phyloP scores from a whole-genome alignment of 2,888 invertebrate genomes.

The Vannuccia rotundouncinata region DNA sequence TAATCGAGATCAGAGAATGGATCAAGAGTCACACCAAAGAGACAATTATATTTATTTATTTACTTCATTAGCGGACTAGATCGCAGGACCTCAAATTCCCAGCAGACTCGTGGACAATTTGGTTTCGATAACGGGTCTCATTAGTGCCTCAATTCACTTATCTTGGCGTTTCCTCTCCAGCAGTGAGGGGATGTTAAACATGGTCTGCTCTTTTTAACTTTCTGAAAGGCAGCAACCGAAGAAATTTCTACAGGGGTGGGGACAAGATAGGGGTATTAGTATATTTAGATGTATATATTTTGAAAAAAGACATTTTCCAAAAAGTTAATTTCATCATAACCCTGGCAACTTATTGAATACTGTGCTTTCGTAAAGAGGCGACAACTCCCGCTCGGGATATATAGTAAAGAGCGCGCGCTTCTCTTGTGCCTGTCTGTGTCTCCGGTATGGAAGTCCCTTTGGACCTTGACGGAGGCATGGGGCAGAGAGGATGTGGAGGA shows the following conservation, averaged over 20 bases:
- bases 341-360: not conserved
- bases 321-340: constrained; percentile 24
- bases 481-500: not conserved
- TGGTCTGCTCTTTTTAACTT: not conserved
- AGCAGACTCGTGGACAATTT: not conserved
- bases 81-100: not conserved
- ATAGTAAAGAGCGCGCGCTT: not conserved
- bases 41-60: constrained; percentile 15
- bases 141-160: constrained; percentile 11
- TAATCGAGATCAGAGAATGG: not conserved
- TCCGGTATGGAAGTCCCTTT: not conserved
- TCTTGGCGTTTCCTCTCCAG: not conserved
- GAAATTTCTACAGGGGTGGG: not conserved
- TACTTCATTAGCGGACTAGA: constrained; percentile 2
- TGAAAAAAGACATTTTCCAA: not conserved
- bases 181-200: not conserved
- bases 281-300: not conserved
- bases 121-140: constrained; percentile 14
- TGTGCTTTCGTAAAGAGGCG: not conserved
- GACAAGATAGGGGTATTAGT: not conserved
- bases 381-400: not conserved
- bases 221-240: not conserved
- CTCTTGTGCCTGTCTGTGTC: not conserved
- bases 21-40: constrained; percentile 11
- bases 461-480: not conserved